Evolutionary conservation across 35 echinoderm and acorn worm genomes (phyloP).

Genomic region (Ophioderma brevispina): DNA sequence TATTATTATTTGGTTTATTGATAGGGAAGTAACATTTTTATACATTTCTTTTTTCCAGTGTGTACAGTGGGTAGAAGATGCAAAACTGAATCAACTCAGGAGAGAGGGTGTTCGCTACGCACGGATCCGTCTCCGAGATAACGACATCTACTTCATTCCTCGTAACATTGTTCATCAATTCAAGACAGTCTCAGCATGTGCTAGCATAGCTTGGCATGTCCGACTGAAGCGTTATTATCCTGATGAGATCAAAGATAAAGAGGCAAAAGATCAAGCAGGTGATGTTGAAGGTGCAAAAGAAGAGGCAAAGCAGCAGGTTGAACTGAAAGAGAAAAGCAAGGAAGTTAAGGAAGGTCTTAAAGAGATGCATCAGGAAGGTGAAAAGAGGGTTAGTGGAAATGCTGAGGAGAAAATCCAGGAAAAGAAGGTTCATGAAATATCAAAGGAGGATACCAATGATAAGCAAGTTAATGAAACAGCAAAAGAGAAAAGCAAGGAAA

Average conservation of each 20-base stretch:
- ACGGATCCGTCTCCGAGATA: slow-evolving; percentile 83
- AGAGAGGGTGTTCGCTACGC: slow-evolving; percentile 86
- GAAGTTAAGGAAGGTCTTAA: neutral
- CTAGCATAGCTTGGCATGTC: slow-evolving; percentile 93
- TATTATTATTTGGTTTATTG: too few relatives aligned
- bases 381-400: neutral
- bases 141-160: slow-evolving; percentile 99
- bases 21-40: neutral
- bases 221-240: slow-evolving; percentile 85
- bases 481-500: too few relatives aligned
- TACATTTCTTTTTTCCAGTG: slow-evolving; percentile 73
- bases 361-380: neutral
- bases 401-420: neutral
- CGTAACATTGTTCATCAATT: slow-evolving; percentile 95
- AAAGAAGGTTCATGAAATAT: neutral
- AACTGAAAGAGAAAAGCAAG: neutral
- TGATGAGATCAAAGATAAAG: neutral
- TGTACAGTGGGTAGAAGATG: slow-evolving; percentile 95
- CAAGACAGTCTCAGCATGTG: slow-evolving; percentile 87
- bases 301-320: neutral
- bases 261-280: neutral
- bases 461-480: too few relatives aligned
- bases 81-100: slow-evolving; percentile 93
- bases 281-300: neutral
- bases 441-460: too few relatives aligned